Conservation (phyloP, 2,113 vertebrate genomes). For the Caranx melampygus region DNA sequence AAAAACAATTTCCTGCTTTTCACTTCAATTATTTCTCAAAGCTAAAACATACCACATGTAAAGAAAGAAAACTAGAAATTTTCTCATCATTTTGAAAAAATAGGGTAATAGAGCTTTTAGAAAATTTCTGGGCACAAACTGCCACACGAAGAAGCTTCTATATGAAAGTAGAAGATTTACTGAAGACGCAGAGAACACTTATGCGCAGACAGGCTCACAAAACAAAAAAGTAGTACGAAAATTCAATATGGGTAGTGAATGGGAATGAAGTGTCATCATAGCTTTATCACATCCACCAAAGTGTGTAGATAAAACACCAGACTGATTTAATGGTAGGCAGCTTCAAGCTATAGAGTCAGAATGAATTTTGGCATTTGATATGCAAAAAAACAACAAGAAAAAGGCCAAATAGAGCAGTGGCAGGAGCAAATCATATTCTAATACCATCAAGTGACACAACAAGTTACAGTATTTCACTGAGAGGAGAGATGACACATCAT, state of each 20-base stretch:
- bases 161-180: not conserved
- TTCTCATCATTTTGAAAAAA: constrained; percentile 25
- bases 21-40: constrained; percentile 53
- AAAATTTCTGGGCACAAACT: not conserved
- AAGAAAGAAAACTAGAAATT: constrained; percentile 29
- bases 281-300: constrained; percentile 57
- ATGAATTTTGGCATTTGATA: constrained; percentile 71
- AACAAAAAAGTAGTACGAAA: constrained; percentile 20
- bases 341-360: constrained; percentile 59
- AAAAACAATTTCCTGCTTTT: constrained; percentile 43
- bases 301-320: constrained; percentile 35
- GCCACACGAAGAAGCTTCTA: not conserved
- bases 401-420: constrained; percentile 21
- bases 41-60: constrained; percentile 39
- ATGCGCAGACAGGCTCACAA: constrained; percentile 7
- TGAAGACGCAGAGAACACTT: constrained; percentile 2
- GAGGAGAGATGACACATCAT: constrained; percentile 37
- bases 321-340: constrained; percentile 60
- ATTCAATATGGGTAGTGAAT: constrained; percentile 28
- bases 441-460: constrained; percentile 62
- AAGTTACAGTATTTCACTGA: constrained; percentile 49
- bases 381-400: constrained; percentile 28
- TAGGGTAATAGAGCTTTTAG: not conserved
- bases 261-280: constrained; percentile 54
- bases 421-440: constrained; percentile 56